Conservation (phyloP, 2,797 vertebrate genomes). For the Enteromius mattozi region DNA sequence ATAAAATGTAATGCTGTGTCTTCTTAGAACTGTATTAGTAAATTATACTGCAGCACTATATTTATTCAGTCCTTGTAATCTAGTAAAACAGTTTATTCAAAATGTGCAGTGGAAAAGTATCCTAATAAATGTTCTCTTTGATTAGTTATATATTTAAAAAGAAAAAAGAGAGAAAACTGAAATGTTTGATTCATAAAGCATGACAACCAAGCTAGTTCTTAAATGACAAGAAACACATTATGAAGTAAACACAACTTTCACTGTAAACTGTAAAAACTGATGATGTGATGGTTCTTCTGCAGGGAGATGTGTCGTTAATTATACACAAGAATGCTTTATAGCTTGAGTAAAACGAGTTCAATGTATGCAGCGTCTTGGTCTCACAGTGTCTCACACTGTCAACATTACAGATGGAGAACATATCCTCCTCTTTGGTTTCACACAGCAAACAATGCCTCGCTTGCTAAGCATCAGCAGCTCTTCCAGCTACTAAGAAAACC, state of each 20-base stretch:
- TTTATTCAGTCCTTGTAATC: background rate
- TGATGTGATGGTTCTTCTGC: background rate
- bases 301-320: background rate
- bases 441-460: constrained; percentile 46
- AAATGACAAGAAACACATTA: background rate
- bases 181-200: background rate
- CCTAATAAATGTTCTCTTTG: background rate
- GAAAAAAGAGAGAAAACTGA: background rate
- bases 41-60: background rate
- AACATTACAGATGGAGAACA: constrained; percentile 49
- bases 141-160: background rate
- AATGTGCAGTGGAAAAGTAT: background rate
- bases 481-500: constrained; percentile 33
- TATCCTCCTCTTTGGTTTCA: constrained; percentile 42
- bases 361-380: constrained; percentile 24
- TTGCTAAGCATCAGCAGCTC: constrained; percentile 31
- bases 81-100: background rate
- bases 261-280: background rate
- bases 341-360: constrained; percentile 10
- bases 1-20: background rate
- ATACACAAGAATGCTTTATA: constrained; percentile 1
- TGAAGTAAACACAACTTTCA: background rate
- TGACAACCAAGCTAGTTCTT: background rate
- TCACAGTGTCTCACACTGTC: constrained; percentile 37
- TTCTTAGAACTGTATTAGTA: background rate